phyloP scores from a whole-genome alignment of 2,113 vertebrate genomes.

The Atrichornis clamosus region DNA sequence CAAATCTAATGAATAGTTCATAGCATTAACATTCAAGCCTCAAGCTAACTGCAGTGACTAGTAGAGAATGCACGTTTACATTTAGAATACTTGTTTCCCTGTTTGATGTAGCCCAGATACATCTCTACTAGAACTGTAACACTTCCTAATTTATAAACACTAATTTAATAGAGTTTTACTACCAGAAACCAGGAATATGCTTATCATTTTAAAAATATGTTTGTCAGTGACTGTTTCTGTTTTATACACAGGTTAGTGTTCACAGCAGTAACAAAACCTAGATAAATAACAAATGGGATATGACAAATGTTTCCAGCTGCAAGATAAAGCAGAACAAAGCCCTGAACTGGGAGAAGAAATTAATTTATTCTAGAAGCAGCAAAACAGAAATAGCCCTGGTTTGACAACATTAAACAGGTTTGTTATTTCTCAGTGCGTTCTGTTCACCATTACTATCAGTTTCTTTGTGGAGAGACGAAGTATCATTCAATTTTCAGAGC shows the following conservation, averaged over 20 bases:
- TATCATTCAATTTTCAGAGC: not conserved
- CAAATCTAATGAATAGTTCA: not conserved
- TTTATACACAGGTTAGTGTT: not conserved
- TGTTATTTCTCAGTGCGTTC: not conserved
- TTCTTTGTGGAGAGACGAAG: not conserved
- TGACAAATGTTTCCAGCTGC: slow-evolving; percentile 4
- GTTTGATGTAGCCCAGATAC: not conserved
- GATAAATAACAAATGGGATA: not conserved
- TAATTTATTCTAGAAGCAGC: not conserved
- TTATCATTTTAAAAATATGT: not conserved
- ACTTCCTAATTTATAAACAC: not conserved
- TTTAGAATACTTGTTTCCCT: not conserved
- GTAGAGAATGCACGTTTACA: not conserved
- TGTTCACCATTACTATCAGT: not conserved
- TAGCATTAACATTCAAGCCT: not conserved
- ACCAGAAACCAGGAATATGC: not conserved
- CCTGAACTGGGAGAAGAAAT: not conserved
- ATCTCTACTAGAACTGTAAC: not conserved
- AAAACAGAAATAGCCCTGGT: not conserved
- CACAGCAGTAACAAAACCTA: not conserved
- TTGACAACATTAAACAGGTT: not conserved
- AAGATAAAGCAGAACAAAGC: slow-evolving; percentile 21
- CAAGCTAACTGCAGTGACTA: not conserved
- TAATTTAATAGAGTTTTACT: not conserved
- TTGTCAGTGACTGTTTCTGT: not conserved